Evolutionary conservation across 2,113 vertebrate genomes (phyloP).

Genomic region (Oncorhynchus nerka): DNA sequence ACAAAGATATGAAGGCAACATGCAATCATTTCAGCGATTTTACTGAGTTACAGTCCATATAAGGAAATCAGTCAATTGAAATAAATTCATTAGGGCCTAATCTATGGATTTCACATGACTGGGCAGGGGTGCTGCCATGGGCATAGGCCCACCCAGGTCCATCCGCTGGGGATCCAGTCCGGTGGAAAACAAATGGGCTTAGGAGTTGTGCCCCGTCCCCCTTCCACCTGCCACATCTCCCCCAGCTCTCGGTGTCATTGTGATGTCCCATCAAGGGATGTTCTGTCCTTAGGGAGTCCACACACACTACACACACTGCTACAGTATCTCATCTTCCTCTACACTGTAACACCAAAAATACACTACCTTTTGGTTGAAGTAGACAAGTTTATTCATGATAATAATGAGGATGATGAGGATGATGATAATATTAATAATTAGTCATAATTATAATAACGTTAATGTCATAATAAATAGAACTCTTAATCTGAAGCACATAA

Average conservation of each 20-base stretch:
- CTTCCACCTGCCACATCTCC: not conserved
- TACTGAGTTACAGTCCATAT: too few relatives aligned
- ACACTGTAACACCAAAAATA: conserved; percentile 21
- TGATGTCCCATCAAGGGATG: not conserved
- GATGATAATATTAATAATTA: conserved; percentile 76
- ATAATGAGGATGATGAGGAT: conserved; percentile 34
- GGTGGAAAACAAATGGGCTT: conserved; percentile 5
- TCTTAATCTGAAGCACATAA: conserved; percentile 76
- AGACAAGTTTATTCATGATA: conserved; percentile 75
- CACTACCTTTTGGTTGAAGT: conserved; percentile 56
- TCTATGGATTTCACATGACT: too few relatives aligned
- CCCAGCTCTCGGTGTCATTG: not conserved
- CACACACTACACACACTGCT: not conserved
- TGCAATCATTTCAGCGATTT: too few relatives aligned
- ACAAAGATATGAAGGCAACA: too few relatives aligned
- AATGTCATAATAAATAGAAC: conserved; percentile 79
- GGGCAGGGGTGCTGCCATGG: too few relatives aligned
- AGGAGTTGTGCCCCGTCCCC: not conserved
- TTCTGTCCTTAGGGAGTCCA: not conserved
- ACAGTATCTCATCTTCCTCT: too few relatives aligned
- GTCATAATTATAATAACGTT: conserved; percentile 77
- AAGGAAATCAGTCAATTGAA: too few relatives aligned
- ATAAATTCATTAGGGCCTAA: too few relatives aligned
- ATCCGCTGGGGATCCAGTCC: too few relatives aligned
- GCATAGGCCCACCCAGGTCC: too few relatives aligned